Conservation (phyloP, 2,888 invertebrate species). For the Pristionchus entomophagus region DNA sequence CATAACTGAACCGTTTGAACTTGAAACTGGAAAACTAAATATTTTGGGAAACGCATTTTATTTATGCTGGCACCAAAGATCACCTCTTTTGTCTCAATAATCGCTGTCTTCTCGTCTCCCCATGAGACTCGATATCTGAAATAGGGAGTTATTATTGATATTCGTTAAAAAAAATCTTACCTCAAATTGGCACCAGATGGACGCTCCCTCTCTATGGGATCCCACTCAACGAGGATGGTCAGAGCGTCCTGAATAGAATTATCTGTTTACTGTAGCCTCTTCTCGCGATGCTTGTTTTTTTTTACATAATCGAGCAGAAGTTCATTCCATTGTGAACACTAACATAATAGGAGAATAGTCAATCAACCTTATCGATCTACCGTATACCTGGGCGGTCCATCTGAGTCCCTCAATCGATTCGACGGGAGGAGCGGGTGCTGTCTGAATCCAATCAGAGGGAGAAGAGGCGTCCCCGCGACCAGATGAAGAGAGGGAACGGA, state of each 20-base stretch:
- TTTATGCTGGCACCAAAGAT: not conserved
- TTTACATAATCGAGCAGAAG: no score
- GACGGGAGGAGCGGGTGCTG: conserved; percentile 64
- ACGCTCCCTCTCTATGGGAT: conserved; percentile 63
- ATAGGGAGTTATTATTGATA: conserved; percentile 55
- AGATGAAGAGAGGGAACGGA: conserved; percentile 61
- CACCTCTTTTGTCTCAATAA: conserved; percentile 34
- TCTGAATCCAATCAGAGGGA: conserved; percentile 68
- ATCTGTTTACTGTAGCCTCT: not conserved
- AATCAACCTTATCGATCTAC: no score
- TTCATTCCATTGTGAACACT: no score
- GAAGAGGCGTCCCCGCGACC: conserved; percentile 64
- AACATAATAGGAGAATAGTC: no score
- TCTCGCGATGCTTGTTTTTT: not conserved
- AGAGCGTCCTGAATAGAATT: conserved; percentile 62
- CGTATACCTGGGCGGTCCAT: conserved; percentile 26
- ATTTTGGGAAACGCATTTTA: no score
- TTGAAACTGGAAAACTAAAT: no score
- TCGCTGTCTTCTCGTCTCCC: conserved; percentile 55
- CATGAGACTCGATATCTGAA: conserved; percentile 71
- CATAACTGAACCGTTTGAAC: no score
- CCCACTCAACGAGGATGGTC: conserved; percentile 71
- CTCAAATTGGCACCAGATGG: conserved; percentile 25
- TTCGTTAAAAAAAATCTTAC: not conserved
- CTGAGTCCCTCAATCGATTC: conserved; percentile 52